Conservation (phyloP, 2,113 vertebrate genomes). For the Urocitellus parryii region DNA sequence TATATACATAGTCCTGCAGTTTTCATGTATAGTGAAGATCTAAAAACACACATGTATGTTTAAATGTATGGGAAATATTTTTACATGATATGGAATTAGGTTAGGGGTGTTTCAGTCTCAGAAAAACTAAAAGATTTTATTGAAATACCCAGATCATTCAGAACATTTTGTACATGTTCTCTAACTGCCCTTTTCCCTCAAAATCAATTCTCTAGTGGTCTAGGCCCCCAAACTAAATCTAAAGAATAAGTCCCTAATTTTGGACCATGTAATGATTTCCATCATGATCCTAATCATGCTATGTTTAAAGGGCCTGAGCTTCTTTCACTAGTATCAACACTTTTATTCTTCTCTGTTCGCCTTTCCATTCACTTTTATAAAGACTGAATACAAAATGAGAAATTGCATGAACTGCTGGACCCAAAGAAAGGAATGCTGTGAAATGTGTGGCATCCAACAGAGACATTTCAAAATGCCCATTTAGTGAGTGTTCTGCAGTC, state of each 20-base stretch:
- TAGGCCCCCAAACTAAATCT: not conserved
- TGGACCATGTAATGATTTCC: not conserved
- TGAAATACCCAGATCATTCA: not conserved
- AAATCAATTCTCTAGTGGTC: not conserved
- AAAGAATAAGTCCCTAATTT: not conserved
- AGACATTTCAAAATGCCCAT: not conserved
- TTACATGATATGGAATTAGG: not conserved
- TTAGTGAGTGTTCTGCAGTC: not conserved
- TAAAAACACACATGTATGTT: not conserved
- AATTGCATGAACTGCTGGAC: not conserved
- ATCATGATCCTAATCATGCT: not conserved
- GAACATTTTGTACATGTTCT: not conserved
- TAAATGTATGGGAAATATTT: not conserved
- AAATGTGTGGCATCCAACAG: not conserved
- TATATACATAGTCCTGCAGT: not conserved
- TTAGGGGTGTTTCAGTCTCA: not conserved
- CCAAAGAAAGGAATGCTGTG: not conserved
- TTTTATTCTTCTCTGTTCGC: not conserved
- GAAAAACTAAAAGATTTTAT: slow-evolving; percentile 13
- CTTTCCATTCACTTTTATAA: slow-evolving; percentile 6
- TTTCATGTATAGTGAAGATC: not conserved
- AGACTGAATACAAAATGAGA: not conserved
- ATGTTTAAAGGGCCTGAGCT: not conserved
- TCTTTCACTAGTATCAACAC: not conserved
- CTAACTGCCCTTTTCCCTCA: not conserved